A percentile compares a stretch with the other conserved stretches of the same genome.
Evolutionary conservation across 2,113 vertebrate genomes (phyloP).

Genomic region (Columba janthina): DNA sequence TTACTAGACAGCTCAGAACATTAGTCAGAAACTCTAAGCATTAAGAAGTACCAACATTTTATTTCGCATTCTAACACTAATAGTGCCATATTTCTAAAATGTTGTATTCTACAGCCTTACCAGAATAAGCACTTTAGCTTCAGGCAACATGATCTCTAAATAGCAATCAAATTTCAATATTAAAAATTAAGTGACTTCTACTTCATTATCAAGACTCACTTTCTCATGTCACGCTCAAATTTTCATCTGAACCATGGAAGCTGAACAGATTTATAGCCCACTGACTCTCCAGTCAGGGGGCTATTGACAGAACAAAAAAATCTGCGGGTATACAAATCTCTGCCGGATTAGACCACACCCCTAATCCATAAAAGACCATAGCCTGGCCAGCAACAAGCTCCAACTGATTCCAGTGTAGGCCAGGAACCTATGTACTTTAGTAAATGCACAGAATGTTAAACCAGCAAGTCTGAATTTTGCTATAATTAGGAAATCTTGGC

Average conservation of each 20-base stretch:
- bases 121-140: background rate
- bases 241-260: background rate
- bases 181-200: background rate
- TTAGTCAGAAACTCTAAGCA: background rate
- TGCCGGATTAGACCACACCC: background rate
- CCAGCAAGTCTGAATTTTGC: background rate
- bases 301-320: background rate
- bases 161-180: background rate
- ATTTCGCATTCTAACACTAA: background rate
- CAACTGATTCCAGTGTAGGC: background rate
- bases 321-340: background rate
- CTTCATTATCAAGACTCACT: background rate
- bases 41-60: background rate
- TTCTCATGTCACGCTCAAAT: background rate
- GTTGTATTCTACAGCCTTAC: background rate
- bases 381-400: background rate
- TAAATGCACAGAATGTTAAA: background rate
- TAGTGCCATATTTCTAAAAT: background rate
- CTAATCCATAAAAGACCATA: background rate
- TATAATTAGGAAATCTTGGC: background rate
- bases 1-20: background rate
- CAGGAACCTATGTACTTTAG: background rate
- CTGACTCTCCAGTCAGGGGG: background rate
- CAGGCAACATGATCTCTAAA: background rate
- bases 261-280: background rate